Base-by-base conservation (phyloP, 2,888 invertebrate genomes). In the Parascotia fuliginaria region DNA sequence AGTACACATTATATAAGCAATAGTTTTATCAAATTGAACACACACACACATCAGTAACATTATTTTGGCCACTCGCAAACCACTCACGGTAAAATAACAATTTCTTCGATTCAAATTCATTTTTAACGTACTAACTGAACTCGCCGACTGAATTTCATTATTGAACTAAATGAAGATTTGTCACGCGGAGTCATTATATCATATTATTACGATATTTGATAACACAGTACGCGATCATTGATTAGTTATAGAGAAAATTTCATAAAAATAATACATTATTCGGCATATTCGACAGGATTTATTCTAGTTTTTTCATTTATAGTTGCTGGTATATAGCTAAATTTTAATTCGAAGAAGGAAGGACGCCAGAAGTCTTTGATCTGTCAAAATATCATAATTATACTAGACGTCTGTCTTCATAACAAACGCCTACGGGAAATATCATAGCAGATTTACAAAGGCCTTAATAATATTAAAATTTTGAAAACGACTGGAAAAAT, bases 131-230 rank as follows among this genome's bases (percentile, higher is more conserved):
- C 33, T 34, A 13, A 34, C 24, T 34, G 16, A 9, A 15, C 19
- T 1, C 28, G 19, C 22, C 3, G 5, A 46, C 19, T 40, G 34
- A 34, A 45, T 46, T 28, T 40, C 46, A 46, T 34, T 9, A 34
- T 33, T 19, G 39, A 45, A 38, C 27, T 33, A n/a, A n/a, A n/a
- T n/a, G 40, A 46, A 40, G 16, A 19, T 43, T 46, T 14, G 40
- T 29, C 19, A 34, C 34, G 16, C 40, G 9, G 11, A n/a, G n/a
- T 6, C 3, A 6, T 19, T 33, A 38, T 34, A 42, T 16, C 19
- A 37, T 33, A 33, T n/a, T 16, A 16, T 15, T n/a, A 32, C 22
- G 24, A 15, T 24, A 28, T 22, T 31, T 31, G 36, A 47, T 42
- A 22, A 41, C 19, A 15, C 5, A 9, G 1, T 29, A 16, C 11